Base-by-base conservation (phyloP, 2,113 vertebrate genomes). In the Gopherus evgoodei region DNA sequence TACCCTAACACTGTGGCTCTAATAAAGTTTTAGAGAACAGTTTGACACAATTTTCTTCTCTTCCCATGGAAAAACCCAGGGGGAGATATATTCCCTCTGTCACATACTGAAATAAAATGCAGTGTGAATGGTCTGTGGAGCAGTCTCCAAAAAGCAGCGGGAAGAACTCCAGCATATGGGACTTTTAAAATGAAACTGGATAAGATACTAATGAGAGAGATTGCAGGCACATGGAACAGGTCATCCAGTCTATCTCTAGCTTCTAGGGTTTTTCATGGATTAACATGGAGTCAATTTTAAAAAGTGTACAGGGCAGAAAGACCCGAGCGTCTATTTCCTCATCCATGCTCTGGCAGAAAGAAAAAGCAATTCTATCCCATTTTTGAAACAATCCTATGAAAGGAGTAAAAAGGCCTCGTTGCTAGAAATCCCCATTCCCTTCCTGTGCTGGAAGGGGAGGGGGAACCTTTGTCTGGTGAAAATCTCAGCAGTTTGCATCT, bases 361-460 rank as follows among this genome's bases (percentile, higher is more conserved):
- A 78, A 35, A 84, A 53, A 87, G n/a, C 83, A 13, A 1, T 47
- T 38, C 3, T 29, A 8, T 6, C 10, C 54, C 81, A 19, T 5
- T 78, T 90, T 90, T 56, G 79, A 93, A 89, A 57, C 89, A 0
- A 11, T 52, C 54, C 79, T 54, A 49, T 47, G 86, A 83, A 97
- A 8, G 80, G 95, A 84, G 95, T 89, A 93, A 94, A 95, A 84
- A 85, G 91, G 69, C 84, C 54, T 94, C 59, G 90, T 94, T 93
- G 87, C 89, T 94, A 92, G 38, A 5, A 16, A 95, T 59, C 1
- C 0, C 72, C 88, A 93, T 96, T 80, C 88, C 27, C 49, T 44
- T 87, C 96, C 93, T 21, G 84, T 97, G 94, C 92, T 96, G 85
- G 86, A 5, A 42, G 91, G 90, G 88, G 87, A 88, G 93, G 90